These are phyloP conservation scores for Musca domestica DNA, from an alignment of 1,140 invertebrate species.

Conservation along the genomic window DNA sequence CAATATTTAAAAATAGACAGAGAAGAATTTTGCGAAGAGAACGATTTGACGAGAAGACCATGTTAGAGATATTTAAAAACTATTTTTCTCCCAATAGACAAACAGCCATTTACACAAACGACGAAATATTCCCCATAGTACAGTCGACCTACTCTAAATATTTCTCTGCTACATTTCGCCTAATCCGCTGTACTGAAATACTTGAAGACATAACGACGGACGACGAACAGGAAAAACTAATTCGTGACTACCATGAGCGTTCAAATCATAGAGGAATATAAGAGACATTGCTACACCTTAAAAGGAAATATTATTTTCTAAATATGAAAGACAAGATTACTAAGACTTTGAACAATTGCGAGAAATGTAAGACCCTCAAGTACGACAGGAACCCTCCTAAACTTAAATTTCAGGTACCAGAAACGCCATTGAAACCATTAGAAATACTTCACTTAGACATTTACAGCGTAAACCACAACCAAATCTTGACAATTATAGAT, in stretches of 20 bases:
- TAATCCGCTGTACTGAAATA: constrained; percentile 32
- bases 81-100: constrained; percentile 26
- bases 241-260: constrained; percentile 45
- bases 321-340: constrained; percentile 25
- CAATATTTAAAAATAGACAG: constrained; percentile 26
- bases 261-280: constrained; percentile 45
- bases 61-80: constrained; percentile 32
- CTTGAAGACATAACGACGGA: constrained; percentile 37
- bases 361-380: constrained; percentile 1
- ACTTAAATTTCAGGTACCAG: constrained; percentile 11
- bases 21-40: constrained; percentile 25
- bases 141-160: constrained; percentile 27
- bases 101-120: constrained; percentile 28
- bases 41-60: constrained; percentile 22
- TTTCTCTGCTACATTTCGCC: constrained; percentile 35
- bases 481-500: constrained; percentile 26
- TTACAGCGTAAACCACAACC: constrained; percentile 11
- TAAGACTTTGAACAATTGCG: constrained; percentile 16
- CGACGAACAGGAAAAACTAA: constrained; percentile 37
- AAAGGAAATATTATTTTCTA: constrained; percentile 48
- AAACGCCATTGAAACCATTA: constrained; percentile 18
- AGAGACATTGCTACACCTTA: constrained; percentile 46
- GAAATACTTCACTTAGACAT: constrained; percentile 25
- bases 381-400: constrained; percentile 14
- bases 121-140: constrained; percentile 24